A percentile compares a stretch with the other conserved stretches of the same genome.
Evolutionary conservation across 2,113 vertebrate genomes (phyloP).

Genomic region (Stictonetta naevosa): DNA sequence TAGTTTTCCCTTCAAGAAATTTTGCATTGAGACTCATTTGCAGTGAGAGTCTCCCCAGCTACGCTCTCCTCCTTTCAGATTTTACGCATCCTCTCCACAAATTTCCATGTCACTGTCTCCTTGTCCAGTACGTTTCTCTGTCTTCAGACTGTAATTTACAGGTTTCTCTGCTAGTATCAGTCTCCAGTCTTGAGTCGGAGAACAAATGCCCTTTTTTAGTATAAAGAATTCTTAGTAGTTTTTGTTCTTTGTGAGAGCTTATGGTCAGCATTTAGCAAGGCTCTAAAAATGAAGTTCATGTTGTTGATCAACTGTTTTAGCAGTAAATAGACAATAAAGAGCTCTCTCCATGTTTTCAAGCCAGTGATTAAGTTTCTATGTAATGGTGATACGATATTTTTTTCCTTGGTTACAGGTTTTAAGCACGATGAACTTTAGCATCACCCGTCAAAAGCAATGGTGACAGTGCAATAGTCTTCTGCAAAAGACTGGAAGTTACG

Average conservation of each 20-base stretch:
- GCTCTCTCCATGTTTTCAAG: not conserved
- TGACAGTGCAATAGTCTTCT: not conserved
- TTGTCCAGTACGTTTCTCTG: not conserved
- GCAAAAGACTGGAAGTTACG: not conserved
- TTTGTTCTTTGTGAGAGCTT: not conserved
- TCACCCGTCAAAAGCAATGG: not conserved
- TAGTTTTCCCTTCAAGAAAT: not conserved
- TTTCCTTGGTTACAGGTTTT: conserved; percentile 66
- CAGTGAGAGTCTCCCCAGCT: not conserved
- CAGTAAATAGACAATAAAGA: not conserved
- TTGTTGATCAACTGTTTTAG: not conserved
- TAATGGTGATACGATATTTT: not conserved
- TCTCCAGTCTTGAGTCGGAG: not conserved
- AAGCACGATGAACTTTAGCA: conserved; percentile 91
- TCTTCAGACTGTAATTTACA: not conserved
- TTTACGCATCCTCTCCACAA: not conserved
- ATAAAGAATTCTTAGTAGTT: not conserved
- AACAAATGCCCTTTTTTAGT: not conserved
- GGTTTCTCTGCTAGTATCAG: not conserved
- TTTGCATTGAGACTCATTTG: not conserved
- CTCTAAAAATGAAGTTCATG: not conserved
- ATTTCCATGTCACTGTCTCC: not conserved
- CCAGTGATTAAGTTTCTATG: not conserved
- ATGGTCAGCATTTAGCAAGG: not conserved
- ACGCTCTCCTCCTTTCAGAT: not conserved